Percentiles rank a stretch among this genome's conserved stretches.
Evolutionary conservation across 2,888 invertebrate species (phyloP).

Genomic region (Thumatha senex): DNA sequence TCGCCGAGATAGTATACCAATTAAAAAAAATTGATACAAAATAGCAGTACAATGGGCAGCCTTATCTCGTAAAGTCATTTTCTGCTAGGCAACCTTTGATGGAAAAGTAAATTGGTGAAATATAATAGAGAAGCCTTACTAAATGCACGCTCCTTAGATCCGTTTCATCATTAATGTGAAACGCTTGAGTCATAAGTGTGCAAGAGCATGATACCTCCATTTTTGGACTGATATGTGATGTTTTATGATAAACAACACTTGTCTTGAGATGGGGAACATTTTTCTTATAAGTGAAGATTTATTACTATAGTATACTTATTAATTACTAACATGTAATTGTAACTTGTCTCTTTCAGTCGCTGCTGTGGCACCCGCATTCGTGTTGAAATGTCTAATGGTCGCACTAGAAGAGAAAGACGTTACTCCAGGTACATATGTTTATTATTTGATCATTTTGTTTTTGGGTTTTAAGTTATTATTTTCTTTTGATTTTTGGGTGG

Average conservation of each 20-base stretch:
- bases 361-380: conserved; percentile 95
- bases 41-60: too few relatives aligned
- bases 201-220: conserved; percentile 75
- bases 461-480: conserved; percentile 7
- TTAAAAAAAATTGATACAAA: too few relatives aligned
- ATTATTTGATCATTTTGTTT: background rate
- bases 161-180: conserved; percentile 74
- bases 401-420: conserved; percentile 89
- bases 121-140: too few relatives aligned
- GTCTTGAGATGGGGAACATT: conserved; percentile 76
- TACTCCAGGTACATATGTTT: conserved; percentile 48
- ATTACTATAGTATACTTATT: background rate
- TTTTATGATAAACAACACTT: conserved; percentile 45
- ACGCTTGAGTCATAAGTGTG: conserved; percentile 84
- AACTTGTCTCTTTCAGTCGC: conserved; percentile 80
- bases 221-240: conserved; percentile 63
- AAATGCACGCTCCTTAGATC: conserved; percentile 80
- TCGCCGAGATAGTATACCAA: too few relatives aligned
- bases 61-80: too few relatives aligned
- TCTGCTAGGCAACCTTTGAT: too few relatives aligned
- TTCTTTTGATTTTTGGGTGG: conserved; percentile 10
- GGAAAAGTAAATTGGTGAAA: too few relatives aligned
- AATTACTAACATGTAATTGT: background rate
- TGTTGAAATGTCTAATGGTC: conserved; percentile 96
- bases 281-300: conserved; percentile 1